These are phyloP conservation scores for Cyprinodon variegatus DNA, from an alignment of 2,113 vertebrate species.

Conservation along the genomic window DNA sequence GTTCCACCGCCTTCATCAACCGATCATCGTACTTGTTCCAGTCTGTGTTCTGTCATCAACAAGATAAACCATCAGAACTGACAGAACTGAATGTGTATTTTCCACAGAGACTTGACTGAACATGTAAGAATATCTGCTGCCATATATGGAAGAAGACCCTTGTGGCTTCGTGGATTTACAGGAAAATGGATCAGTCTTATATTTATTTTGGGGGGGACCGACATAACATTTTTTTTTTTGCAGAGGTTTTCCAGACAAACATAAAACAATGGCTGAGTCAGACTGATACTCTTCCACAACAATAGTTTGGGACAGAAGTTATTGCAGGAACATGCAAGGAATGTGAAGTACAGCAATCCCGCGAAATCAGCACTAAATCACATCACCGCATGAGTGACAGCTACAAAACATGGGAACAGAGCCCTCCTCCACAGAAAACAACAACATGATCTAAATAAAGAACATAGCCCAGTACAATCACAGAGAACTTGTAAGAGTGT, in stretches of 20 bases:
- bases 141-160: slow-evolving; percentile 1
- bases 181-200: not conserved
- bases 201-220: not conserved
- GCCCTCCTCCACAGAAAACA: slow-evolving; percentile 11
- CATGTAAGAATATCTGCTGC: slow-evolving; percentile 7
- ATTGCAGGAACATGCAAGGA: slow-evolving; percentile 32
- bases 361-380: not conserved
- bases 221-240: not conserved
- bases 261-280: not conserved
- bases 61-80: slow-evolving; percentile 10
- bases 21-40: slow-evolving; percentile 99
- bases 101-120: slow-evolving; percentile 6
- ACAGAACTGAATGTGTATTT: not conserved
- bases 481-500: not conserved
- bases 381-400: slow-evolving; percentile 26
- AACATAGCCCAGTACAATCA: slow-evolving; percentile 7
- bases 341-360: slow-evolving; percentile 33
- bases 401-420: slow-evolving; percentile 44
- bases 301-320: slow-evolving; percentile 18
- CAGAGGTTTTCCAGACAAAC: not conserved
- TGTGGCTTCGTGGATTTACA: not conserved
- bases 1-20: slow-evolving; percentile 96
- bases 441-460: not conserved
- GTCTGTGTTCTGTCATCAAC: slow-evolving; percentile 83
- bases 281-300: slow-evolving; percentile 11